Evolutionary conservation across 2,113 vertebrate genomes (phyloP).

Genomic region (Hypomesus transpacificus): DNA sequence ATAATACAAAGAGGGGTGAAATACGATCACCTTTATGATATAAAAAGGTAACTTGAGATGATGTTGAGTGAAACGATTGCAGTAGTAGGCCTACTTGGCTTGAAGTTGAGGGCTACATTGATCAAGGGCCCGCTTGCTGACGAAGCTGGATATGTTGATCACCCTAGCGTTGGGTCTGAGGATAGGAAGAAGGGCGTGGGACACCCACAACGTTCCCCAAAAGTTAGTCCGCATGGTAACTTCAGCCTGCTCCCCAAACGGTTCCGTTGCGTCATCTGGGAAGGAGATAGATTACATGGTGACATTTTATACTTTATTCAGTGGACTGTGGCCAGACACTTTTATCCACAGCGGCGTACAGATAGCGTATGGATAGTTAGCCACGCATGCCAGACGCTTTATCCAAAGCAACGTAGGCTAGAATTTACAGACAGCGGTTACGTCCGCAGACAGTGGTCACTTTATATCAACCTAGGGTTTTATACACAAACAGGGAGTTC

Average conservation of each 20-base stretch:
- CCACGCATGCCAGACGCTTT: no score
- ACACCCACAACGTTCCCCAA: slow-evolving; percentile 50
- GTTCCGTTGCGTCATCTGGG: slow-evolving; percentile 42
- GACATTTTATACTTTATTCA: neutral
- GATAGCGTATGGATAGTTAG: no score
- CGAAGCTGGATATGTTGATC: slow-evolving; percentile 54
- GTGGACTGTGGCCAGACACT: no score
- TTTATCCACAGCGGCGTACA: no score
- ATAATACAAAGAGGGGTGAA: neutral
- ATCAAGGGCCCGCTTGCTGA: slow-evolving; percentile 45
- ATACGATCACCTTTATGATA: neutral
- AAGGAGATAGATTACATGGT: neutral
- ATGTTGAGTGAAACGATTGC: neutral
- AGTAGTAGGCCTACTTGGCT: slow-evolving; percentile 36
- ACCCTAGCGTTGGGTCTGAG: slow-evolving; percentile 47
- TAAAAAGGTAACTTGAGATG: neutral
- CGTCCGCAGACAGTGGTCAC: no score
- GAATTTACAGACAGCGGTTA: no score
- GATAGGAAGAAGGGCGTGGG: slow-evolving; percentile 45
- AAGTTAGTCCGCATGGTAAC: slow-evolving; percentile 61
- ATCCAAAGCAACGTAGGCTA: no score
- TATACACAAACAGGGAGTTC: no score
- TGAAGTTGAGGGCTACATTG: slow-evolving; percentile 46
- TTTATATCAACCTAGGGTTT: no score
- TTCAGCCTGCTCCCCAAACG: slow-evolving; percentile 60